phyloP scores from a whole-genome alignment of 2,113 vertebrate genomes.

The Pygoscelis antarcticus region DNA sequence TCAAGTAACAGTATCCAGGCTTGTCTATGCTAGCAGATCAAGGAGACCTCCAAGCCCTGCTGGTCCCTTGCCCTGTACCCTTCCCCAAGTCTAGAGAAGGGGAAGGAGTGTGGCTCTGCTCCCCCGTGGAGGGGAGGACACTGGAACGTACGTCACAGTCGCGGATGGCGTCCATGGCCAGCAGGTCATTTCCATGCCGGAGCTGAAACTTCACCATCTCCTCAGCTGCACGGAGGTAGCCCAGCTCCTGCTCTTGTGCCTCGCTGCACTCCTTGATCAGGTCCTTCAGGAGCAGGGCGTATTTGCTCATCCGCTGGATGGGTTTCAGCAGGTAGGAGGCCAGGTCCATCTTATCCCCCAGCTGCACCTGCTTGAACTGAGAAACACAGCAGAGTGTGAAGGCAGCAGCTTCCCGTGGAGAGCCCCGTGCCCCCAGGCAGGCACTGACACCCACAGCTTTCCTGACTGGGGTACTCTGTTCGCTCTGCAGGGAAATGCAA shows the following conservation, averaged over 20 bases:
- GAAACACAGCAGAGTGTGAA: neutral
- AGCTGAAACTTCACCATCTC: constrained; percentile 96
- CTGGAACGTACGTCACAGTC: constrained; percentile 88
- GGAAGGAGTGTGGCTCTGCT: neutral
- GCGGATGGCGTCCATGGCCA: constrained; percentile 96
- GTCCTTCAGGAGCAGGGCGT: constrained; percentile 90
- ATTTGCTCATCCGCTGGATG: constrained; percentile 97
- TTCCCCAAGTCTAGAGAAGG: neutral
- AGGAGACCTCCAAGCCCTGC: neutral
- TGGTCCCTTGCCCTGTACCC: neutral
- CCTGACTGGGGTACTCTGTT: neutral
- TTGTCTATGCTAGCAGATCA: neutral
- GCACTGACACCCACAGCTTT: neutral
- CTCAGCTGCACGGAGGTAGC: constrained; percentile 85
- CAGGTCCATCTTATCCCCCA: constrained; percentile 94
- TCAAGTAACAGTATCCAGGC: neutral
- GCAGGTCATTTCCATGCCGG: constrained; percentile 92
- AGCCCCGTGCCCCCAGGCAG: neutral
- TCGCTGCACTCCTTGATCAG: constrained; percentile 90
- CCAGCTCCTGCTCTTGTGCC: constrained; percentile 86
- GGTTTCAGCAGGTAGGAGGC: constrained; percentile 96
- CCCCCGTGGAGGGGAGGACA: neutral
- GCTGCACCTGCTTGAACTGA: constrained; percentile 90
- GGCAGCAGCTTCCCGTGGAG: neutral
- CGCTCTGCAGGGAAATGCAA: neutral